phyloP scores from a whole-genome alignment of 2,113 vertebrate genomes.

The Brachyistius frenatus region DNA sequence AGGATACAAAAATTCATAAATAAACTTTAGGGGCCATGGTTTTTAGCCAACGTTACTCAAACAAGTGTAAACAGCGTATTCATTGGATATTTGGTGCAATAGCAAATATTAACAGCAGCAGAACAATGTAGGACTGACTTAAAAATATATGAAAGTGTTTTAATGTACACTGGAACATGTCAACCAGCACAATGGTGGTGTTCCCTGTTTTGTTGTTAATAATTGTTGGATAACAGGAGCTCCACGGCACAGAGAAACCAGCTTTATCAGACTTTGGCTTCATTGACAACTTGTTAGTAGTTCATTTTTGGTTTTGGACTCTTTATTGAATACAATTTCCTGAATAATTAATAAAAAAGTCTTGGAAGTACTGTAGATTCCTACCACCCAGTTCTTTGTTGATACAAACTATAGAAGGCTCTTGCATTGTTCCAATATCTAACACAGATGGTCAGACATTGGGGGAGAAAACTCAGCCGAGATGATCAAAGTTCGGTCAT shows the following conservation, averaged over 20 bases:
- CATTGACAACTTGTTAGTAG: not conserved
- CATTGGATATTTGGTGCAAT: not conserved
- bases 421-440: constrained; percentile 5
- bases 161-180: not conserved
- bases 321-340: not conserved
- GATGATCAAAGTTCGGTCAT: constrained; percentile 56
- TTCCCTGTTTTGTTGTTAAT: no score
- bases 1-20: not conserved
- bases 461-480: constrained; percentile 45
- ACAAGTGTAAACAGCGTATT: not conserved
- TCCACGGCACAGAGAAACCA: not conserved
- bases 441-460: constrained; percentile 39
- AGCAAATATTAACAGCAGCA: not conserved
- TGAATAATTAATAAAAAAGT: not conserved
- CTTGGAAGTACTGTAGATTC: no score
- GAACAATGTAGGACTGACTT: not conserved
- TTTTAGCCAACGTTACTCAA: not conserved
- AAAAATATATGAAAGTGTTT: not conserved
- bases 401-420: constrained; percentile 29
- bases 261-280: no score
- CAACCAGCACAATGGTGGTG: not conserved
- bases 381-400: not conserved
- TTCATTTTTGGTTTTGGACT: no score
- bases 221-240: not conserved
- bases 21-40: not conserved